Conservation (phyloP, 2,888 invertebrate genomes). For the Agonopterix subpropinquella region DNA sequence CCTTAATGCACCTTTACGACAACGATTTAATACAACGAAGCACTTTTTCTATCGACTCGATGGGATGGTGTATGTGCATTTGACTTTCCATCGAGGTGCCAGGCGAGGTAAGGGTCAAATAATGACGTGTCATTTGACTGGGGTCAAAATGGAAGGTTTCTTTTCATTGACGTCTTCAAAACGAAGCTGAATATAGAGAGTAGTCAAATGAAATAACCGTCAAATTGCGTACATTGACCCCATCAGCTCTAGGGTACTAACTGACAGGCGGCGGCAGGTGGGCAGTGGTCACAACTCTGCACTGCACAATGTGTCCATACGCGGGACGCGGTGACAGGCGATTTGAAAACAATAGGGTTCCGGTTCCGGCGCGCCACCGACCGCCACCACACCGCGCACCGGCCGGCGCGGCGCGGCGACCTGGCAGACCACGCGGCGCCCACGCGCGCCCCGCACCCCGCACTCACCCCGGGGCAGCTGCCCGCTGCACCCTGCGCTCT, state of each 20-base stretch:
- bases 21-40: no score
- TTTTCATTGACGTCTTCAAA: no score
- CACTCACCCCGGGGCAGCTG: not conserved
- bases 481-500: not conserved
- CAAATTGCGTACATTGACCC: not conserved
- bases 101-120: no score
- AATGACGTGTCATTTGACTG: no score
- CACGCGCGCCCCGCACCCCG: no score
- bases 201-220: no score
- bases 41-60: no score
- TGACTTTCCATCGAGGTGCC: no score
- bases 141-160: no score
- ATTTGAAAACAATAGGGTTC: slow-evolving; percentile 44
- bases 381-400: not conserved
- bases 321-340: slow-evolving; percentile 1
- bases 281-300: slow-evolving; percentile 5
- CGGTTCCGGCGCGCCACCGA: slow-evolving; percentile 37
- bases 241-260: not conserved
- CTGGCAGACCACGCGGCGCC: not conserved
- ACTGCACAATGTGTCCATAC: not conserved
- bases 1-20: no score
- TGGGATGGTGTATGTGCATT: no score
- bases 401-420: not conserved
- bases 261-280: slow-evolving; percentile 13
- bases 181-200: no score